Evolutionary conservation across 2,888 invertebrate species (phyloP).

Genomic region (Ornithoptera alexandrae): DNA sequence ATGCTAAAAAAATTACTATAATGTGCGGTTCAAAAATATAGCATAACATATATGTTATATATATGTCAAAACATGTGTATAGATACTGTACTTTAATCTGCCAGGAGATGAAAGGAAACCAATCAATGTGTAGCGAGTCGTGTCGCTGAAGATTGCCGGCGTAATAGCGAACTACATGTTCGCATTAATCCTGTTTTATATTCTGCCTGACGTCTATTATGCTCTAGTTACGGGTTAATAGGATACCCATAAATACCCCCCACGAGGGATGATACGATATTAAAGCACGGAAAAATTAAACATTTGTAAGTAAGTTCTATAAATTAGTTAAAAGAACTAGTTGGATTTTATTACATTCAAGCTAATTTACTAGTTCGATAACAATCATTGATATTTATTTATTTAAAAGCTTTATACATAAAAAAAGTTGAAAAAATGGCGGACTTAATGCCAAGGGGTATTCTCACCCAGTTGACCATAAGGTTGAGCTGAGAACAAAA

Average conservation of each 20-base stretch:
- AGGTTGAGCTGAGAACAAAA: too few species aligned
- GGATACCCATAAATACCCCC: background rate
- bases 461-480: too few species aligned
- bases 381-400: too few species aligned
- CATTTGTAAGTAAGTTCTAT: background rate
- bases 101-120: constrained; percentile 47
- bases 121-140: constrained; percentile 47
- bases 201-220: constrained; percentile 18
- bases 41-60: background rate
- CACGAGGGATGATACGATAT: background rate
- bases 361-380: too few species aligned
- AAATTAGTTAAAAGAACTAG: background rate
- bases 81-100: constrained; percentile 39
- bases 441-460: too few species aligned
- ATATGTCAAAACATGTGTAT: background rate
- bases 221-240: constrained; percentile 6
- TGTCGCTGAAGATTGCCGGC: constrained; percentile 30
- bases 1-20: background rate
- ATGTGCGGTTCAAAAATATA: background rate
- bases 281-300: background rate
- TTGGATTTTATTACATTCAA: background rate
- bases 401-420: too few species aligned
- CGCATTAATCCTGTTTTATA: constrained; percentile 35
- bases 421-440: too few species aligned
- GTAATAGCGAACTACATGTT: constrained; percentile 32